Conservation (phyloP, 2,113 vertebrate species). For the Aleadryas rufinucha region DNA sequence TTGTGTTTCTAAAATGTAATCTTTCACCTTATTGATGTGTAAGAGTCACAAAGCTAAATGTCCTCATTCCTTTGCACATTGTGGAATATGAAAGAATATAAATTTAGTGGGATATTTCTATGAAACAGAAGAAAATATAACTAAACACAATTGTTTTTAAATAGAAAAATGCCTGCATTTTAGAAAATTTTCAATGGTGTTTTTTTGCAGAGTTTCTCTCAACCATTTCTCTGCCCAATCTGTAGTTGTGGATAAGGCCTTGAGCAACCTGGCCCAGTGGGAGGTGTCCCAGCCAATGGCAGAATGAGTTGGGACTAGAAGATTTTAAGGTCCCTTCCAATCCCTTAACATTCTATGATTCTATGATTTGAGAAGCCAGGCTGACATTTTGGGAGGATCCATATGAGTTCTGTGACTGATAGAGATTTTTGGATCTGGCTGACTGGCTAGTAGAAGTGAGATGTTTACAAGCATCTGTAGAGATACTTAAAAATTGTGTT, state of each 20-base stretch:
- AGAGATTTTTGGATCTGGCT: neutral
- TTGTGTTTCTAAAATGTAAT: neutral
- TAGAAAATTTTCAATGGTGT: neutral
- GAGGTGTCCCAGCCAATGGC: neutral
- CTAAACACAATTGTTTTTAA: neutral
- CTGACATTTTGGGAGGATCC: neutral
- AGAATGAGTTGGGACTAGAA: neutral
- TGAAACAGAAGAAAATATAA: neutral
- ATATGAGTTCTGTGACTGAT: neutral
- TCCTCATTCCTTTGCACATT: neutral
- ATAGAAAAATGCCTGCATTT: neutral
- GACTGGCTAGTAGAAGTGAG: neutral
- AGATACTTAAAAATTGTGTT: neutral
- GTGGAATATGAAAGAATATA: neutral
- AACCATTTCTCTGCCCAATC: neutral
- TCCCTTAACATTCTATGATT: neutral
- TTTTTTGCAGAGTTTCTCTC: accelerated
- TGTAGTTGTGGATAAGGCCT: neutral
- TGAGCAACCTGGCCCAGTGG: neutral
- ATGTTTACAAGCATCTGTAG: neutral
- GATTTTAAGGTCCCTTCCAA: neutral
- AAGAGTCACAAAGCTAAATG: neutral
- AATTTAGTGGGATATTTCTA: neutral
- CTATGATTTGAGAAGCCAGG: neutral
- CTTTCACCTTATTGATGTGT: neutral